phyloP scores from a whole-genome alignment of 2,888 invertebrate genomes.

The Drosophila nigricruria region DNA sequence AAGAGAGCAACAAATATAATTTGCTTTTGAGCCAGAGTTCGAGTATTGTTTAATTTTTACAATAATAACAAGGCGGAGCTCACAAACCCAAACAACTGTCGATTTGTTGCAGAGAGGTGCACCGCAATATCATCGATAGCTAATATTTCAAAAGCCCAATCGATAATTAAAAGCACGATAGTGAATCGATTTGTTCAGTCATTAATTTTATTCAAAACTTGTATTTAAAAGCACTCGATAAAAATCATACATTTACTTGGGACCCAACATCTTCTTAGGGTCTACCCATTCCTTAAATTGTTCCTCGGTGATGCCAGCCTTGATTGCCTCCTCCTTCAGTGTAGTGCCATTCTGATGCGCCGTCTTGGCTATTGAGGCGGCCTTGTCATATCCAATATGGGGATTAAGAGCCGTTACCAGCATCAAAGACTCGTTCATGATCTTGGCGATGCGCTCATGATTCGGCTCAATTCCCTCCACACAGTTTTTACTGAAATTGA shows the following conservation, averaged over 20 bases:
- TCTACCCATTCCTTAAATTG: constrained; percentile 96
- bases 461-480: constrained; percentile 91
- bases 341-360: constrained; percentile 96
- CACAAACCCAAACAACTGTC: constrained; percentile 53
- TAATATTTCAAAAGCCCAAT: neutral
- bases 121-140: neutral
- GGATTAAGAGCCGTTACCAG: constrained; percentile 98
- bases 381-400: constrained; percentile 98
- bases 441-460: constrained; percentile 90
- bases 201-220: constrained; percentile 19
- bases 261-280: constrained; percentile 96
- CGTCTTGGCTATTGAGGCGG: constrained; percentile 97
- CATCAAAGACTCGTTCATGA: constrained; percentile 97
- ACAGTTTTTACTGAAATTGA: constrained; percentile 90
- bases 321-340: constrained; percentile 94
- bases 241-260: constrained; percentile 86
- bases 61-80: constrained; percentile 56
- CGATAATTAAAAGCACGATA: constrained; percentile 2
- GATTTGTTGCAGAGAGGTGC: constrained; percentile 29
- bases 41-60: constrained; percentile 27
- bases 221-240: neutral
- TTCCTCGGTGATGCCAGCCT: constrained; percentile 92
- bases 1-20: constrained; percentile 17
- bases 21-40: constrained; percentile 18
- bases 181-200: constrained; percentile 11